Evolutionary conservation across 2,888 invertebrate species (phyloP).

Genomic region (Eucera pruinosa): DNA sequence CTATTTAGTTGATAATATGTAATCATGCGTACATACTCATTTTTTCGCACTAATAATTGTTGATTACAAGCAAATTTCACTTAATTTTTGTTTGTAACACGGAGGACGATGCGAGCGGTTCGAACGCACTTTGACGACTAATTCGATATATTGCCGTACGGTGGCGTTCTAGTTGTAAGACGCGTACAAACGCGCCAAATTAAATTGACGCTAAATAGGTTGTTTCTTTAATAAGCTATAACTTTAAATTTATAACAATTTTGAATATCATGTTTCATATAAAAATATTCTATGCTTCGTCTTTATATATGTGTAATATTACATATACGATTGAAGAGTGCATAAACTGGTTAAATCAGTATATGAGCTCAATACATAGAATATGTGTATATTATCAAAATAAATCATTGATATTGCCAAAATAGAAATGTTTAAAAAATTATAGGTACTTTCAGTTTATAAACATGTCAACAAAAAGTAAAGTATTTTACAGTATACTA

Average conservation of each 20-base stretch:
- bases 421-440: no score
- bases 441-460: no score
- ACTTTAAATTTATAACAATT: neutral
- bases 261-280: neutral
- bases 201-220: neutral
- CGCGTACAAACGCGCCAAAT: constrained; percentile 7
- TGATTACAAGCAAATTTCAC: neutral
- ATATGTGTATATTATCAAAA: neutral
- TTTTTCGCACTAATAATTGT: neutral
- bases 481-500: no score
- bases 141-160: neutral
- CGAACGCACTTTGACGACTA: no score
- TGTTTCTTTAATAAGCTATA: neutral
- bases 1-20: neutral
- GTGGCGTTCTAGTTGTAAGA: neutral
- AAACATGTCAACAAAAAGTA: no score
- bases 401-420: neutral
- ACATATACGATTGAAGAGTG: neutral
- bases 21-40: neutral
- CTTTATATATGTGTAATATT: neutral
- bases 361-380: no score
- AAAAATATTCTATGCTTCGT: neutral
- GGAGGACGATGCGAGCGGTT: no score
- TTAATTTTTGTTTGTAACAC: neutral
- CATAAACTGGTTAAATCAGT: neutral